A percentile compares a stretch with the other conserved stretches of the same genome.
Evolutionary conservation across 2,888 invertebrate genomes (phyloP).

Genomic region (Agapostemon virescens): DNA sequence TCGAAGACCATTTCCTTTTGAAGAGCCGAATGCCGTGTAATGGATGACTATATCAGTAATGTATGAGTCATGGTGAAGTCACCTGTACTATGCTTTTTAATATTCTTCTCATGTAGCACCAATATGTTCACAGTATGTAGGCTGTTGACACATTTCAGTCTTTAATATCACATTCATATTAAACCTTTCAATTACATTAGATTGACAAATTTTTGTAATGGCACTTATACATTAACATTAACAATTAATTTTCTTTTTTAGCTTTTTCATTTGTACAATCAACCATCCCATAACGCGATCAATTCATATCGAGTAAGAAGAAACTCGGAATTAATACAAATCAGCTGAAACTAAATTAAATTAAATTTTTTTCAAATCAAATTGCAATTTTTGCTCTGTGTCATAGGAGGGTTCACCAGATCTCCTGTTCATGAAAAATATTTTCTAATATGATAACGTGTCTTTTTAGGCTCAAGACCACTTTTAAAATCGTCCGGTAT

Average conservation of each 20-base stretch:
- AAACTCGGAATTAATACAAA: too few relatives aligned
- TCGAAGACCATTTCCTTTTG: conserved; percentile 36
- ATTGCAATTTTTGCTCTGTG: too few relatives aligned
- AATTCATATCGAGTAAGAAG: too few relatives aligned
- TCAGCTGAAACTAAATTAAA: too few relatives aligned
- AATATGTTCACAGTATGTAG: conserved; percentile 49
- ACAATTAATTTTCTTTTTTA: background rate
- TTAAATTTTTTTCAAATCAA: too few relatives aligned
- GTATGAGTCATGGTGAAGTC: conserved; percentile 74
- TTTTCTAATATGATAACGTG: background rate
- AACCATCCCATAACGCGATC: too few relatives aligned
- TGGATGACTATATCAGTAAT: conserved; percentile 47
- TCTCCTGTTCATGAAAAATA: background rate
- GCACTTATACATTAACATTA: background rate
- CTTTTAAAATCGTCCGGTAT: conserved; percentile 58
- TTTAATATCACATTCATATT: conserved; percentile 43
- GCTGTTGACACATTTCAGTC: conserved; percentile 43
- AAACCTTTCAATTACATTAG: conserved; percentile 14
- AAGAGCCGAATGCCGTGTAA: conserved; percentile 33
- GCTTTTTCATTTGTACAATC: background rate
- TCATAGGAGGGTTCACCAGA: too few relatives aligned
- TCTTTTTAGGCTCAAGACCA: conserved; percentile 66
- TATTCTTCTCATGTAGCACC: conserved; percentile 69
- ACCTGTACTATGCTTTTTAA: conserved; percentile 72
- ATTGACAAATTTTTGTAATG: conserved; percentile 9